These are phyloP conservation scores for Hemiprocne comata DNA, from an alignment of 2,113 vertebrate genomes.

Conservation along the genomic window DNA sequence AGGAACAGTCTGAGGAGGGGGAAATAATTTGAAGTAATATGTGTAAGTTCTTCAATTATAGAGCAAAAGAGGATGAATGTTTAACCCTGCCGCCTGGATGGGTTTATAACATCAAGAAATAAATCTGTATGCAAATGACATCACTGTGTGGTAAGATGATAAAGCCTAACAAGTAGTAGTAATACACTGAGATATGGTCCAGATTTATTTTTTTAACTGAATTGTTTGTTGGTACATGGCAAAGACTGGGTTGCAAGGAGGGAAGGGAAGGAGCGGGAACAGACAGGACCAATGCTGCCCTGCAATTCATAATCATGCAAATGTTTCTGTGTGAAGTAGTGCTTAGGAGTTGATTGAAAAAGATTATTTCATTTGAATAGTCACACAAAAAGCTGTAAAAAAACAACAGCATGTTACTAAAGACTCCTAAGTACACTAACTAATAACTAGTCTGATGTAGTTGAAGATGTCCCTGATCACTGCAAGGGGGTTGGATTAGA, in stretches of 20 bases:
- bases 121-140: not conserved
- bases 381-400: not conserved
- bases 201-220: not conserved
- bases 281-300: not conserved
- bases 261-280: too few relatives aligned
- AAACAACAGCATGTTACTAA: not conserved
- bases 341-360: not conserved
- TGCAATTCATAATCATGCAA: not conserved
- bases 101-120: not conserved
- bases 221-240: not conserved
- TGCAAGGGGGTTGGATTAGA: not conserved
- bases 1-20: not conserved
- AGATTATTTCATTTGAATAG: not conserved
- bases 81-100: not conserved
- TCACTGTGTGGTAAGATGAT: not conserved
- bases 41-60: not conserved
- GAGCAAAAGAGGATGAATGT: not conserved
- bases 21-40: not conserved
- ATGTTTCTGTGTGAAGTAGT: not conserved
- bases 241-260: not conserved
- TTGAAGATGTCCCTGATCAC: not conserved
- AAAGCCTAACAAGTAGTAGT: not conserved
- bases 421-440: not conserved
- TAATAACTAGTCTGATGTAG: not conserved
- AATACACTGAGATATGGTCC: not conserved